phyloP scores from a whole-genome alignment of 2,797 vertebrate species.

The Loris lydekkerianus region DNA sequence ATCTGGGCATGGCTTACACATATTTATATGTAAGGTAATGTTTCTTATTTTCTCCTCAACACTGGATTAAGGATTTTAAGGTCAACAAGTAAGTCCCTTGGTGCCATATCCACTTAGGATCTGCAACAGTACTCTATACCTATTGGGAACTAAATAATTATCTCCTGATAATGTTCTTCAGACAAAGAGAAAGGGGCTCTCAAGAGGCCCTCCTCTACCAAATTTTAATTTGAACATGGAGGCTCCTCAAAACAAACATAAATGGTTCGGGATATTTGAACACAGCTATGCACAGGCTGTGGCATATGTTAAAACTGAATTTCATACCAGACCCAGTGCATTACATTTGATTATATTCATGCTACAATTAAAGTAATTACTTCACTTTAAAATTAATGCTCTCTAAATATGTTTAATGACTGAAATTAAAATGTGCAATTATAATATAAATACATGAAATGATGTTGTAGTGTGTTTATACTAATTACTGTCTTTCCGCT shows the following conservation, averaged over 20 bases:
- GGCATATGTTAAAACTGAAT: constrained; percentile 40
- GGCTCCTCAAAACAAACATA: neutral
- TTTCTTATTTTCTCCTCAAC: constrained; percentile 34
- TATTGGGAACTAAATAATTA: neutral
- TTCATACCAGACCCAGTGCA: neutral
- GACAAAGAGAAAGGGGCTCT: neutral
- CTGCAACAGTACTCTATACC: neutral
- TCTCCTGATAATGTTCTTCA: neutral
- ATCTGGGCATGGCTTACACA: neutral
- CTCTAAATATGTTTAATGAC: constrained; percentile 79
- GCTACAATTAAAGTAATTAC: constrained; percentile 80
- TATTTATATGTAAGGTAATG: neutral
- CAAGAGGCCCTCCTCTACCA: neutral
- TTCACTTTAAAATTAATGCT: constrained; percentile 75
- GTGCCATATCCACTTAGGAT: neutral
- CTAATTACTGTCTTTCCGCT: constrained; percentile 60
- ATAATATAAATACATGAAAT: constrained; percentile 74
- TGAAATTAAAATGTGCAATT: constrained; percentile 78
- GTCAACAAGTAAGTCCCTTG: neutral
- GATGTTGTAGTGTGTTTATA: constrained; percentile 67
- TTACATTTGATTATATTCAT: constrained; percentile 72
- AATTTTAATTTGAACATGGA: constrained; percentile 35
- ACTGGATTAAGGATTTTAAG: neutral
- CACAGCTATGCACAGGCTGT: neutral
- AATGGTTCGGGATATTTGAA: neutral